Base-by-base conservation (phyloP, 2,797 vertebrate genomes). In the Alca torda region DNA sequence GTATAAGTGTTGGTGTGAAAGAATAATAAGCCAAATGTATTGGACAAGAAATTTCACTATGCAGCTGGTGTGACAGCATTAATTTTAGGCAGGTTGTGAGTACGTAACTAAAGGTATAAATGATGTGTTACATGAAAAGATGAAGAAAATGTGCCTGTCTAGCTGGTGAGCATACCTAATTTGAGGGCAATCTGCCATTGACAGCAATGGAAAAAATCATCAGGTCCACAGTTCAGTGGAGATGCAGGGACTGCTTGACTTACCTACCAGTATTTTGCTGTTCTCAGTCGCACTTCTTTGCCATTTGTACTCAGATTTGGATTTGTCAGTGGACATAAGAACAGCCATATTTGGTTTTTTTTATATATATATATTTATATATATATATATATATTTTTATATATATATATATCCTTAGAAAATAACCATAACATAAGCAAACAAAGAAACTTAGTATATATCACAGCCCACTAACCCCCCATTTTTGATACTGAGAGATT, bases 401-500 rank as follows among this genome's bases (percentile, higher is more conserved):
- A 16, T 21, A 4, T 17, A 3, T 39, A 20, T 57, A 15, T 68
- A 4, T 64, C 76, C 60, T 78, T 46, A 48, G 31, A 48, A 78
- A 54, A 73, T 28, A 53, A 46, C 50, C 16, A 15, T 73, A 67
- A 43, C 13, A 24, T 24, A 9, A 61, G 16, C 53, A 72, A 75
- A 41, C 9, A 21, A 69, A 65, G 60, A 45, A 84, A 56, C 8
- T 43, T 31, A 26, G 33, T n/a, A 37, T 21, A 63, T 43, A 15
- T 17, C 48, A 10, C 16, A 76, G 54, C 33, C 45, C 20, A 30
- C 20, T 73, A 73, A 73, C 6, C 0, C 1, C 3, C 15, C 3
- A 2, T 12, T 88, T 65, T 54, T 82, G n/a, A 16, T 26, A 26
- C 28, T 10, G 15, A 81, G 43, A 39, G 19, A 21, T 48, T 56